Conservation (phyloP, 1,140 invertebrate genomes). For the Drosophila chauvacae region DNA sequence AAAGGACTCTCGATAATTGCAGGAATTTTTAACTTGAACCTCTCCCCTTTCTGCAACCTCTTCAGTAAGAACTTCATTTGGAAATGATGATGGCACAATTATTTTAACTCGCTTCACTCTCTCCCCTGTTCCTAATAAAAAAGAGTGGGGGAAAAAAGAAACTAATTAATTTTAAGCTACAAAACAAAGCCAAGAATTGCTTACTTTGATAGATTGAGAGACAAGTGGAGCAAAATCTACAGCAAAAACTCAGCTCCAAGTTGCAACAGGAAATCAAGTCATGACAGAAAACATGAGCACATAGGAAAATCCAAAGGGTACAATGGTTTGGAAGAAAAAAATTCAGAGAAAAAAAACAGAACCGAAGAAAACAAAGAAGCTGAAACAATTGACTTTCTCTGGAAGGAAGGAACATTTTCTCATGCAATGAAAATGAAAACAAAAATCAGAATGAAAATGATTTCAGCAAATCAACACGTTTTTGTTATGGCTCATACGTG, state of each 20-base stretch:
- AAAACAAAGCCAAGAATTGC: no score
- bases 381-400: slow-evolving; percentile 50
- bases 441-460: slow-evolving; percentile 46
- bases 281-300: slow-evolving; percentile 16
- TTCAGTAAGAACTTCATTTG: slow-evolving; percentile 18
- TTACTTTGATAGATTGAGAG: not conserved
- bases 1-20: not conserved
- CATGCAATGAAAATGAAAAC: slow-evolving; percentile 33
- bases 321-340: not conserved
- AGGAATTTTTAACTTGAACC: not conserved
- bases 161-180: not conserved
- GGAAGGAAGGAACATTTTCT: slow-evolving; percentile 25
- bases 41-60: not conserved
- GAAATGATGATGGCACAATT: slow-evolving; percentile 33
- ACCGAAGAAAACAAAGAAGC: slow-evolving; percentile 15
- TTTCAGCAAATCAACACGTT: slow-evolving; percentile 65
- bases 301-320: not conserved
- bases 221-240: not conserved
- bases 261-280: slow-evolving; percentile 14
- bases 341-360: not conserved
- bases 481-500: slow-evolving; percentile 33
- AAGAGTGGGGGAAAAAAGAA: not conserved
- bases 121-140: not conserved
- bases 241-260: not conserved
- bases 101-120: not conserved